These are phyloP conservation scores for Drosophila chauvacae DNA, from an alignment of 1,140 invertebrate species.

Conservation along the genomic window DNA sequence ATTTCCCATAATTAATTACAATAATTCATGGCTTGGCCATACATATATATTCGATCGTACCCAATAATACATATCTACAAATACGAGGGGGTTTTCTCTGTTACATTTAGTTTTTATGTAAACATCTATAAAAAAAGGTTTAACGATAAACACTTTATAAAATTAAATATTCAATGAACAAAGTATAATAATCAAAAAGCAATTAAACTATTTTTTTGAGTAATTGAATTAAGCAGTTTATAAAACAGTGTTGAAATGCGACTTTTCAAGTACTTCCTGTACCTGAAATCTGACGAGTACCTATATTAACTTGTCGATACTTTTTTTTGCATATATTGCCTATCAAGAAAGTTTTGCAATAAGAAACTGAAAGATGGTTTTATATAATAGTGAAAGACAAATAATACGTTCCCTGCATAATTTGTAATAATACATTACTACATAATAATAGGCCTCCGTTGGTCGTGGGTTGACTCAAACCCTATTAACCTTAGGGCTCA, in stretches of 20 bases:
- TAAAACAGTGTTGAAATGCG: not conserved
- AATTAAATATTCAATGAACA: not conserved
- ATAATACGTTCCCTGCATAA: not conserved
- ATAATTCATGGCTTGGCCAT: not conserved
- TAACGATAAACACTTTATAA: not conserved
- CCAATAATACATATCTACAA: too few relatives aligned
- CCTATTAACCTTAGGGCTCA: not conserved
- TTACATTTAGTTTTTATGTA: too few relatives aligned
- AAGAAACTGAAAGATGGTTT: not conserved
- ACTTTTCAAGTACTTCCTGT: not conserved
- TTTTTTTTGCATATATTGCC: not conserved
- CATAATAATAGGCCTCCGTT: not conserved
- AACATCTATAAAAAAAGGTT: not conserved
- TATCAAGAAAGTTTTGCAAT: not conserved
- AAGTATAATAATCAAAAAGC: not conserved
- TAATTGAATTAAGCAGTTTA: not conserved
- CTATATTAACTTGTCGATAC: not conserved
- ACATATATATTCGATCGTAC: not conserved
- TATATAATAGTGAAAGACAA: not conserved
- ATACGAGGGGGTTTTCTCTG: not conserved
- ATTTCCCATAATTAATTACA: not conserved
- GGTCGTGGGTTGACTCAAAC: not conserved
- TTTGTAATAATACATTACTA: not conserved
- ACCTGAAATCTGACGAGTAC: not conserved
- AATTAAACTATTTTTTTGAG: not conserved